These are phyloP conservation scores for Cacatua alba DNA, from an alignment of 2,113 vertebrate species.

Conservation along the genomic window DNA sequence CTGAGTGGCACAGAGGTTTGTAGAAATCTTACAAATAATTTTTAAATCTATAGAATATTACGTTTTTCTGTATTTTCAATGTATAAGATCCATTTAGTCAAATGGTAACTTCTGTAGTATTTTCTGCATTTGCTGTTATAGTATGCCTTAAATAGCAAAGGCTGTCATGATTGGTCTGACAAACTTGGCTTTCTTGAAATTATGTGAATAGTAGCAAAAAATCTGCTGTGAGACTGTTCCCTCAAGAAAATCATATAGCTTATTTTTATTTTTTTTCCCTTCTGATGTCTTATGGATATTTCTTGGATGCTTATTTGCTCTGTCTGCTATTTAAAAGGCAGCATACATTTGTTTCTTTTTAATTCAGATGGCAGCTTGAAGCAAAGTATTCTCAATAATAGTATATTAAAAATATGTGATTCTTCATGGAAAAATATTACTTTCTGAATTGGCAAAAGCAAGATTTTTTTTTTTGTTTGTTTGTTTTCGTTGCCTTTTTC, in stretches of 20 bases:
- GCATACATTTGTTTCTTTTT: neutral
- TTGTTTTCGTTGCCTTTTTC: neutral
- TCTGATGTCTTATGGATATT: neutral
- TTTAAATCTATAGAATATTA: neutral
- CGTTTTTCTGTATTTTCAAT: neutral
- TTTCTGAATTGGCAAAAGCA: neutral
- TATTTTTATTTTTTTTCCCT: neutral
- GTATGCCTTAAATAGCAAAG: neutral
- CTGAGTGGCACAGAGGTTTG: constrained; percentile 84
- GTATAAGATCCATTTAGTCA: neutral
- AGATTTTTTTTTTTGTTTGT: neutral
- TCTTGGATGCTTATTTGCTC: neutral
- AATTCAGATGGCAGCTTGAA: neutral
- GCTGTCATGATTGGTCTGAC: neutral
- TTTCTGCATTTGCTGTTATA: neutral
- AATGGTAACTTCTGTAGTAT: neutral
- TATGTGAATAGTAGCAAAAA: neutral
- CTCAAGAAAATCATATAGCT: neutral
- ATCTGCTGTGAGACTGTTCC: neutral
- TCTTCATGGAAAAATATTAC: neutral
- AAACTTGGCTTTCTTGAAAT: neutral
- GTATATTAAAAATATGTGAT: neutral
- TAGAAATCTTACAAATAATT: neutral
- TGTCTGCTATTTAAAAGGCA: neutral
- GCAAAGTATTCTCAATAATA: neutral